Evolutionary conservation across 2,113 vertebrate species (phyloP), one percentile per base, ranked within the genome.

Genomic region (Haemorhous mexicanus): DNA sequence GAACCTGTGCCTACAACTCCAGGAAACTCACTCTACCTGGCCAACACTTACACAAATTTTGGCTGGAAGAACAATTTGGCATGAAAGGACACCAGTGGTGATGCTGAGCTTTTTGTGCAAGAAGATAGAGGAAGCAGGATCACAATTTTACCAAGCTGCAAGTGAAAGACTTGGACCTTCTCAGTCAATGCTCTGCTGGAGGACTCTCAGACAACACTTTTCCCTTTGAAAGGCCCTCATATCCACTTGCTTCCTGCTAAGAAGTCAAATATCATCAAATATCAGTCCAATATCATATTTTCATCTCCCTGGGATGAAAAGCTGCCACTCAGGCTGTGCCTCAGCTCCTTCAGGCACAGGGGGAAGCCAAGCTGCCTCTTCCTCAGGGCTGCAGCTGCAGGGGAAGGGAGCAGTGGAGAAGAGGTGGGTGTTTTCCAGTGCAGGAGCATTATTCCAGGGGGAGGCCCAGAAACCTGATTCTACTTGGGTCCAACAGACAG

Each of bases 371-470:
- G 64, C 35, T 47, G 70, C 43, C 11, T 39, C 26, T 16, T 33
- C 3, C 22, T 56, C 37, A 17, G 23, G 35, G 52, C 4, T 35
- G 30, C 74, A 64, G 46, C 35, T 49, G n/a, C 61, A 72, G 26
- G 32, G 43, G 28, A 47, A 87, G 63, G 56, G 12, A 68, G n/a
- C 47, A 68, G 30, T 0, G 3, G 27, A 61, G 62, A 39, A 26
- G 9, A 26, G 0, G 0, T 1, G 52, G 26, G 2, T 27, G 35
- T 50, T 75, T 72, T 8, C 44, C 50, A 50, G 26, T 5, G 52
- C 67, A 68, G 44, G 8, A 33, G 10, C 0, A 0, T 43, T 50
- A 12, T 30, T 47, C 30, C 80, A 73, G 59, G 14, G 50, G 21
- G 24, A 53, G 9, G 37, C 63, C 63, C 23, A 13, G 12, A 62